Evolutionary conservation across 1,140 invertebrate species (phyloP), one percentile per base, ranked within the genome.

Genomic region (Dolichoris vasculosae): DNA sequence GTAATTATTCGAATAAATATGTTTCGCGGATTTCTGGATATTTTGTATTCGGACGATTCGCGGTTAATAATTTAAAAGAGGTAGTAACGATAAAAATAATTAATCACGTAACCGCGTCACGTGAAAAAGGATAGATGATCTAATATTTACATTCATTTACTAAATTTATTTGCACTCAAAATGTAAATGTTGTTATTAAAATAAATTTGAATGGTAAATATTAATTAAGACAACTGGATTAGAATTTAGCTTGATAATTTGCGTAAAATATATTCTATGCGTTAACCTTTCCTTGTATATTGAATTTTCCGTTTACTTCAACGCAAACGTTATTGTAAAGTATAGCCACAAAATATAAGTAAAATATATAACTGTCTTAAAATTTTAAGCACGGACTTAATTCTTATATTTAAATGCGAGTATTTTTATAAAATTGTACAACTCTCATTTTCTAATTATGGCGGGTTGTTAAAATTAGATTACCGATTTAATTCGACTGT

Each of bases 201-300:
- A 43, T 43, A 11, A 43, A 43, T 40, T 73, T 26, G 38, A 43
- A 43, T 73, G n/a, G 38, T 43, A 43, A 2, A 73, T 73, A 73
- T 43, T 73, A 73, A 73, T 43, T 40, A 43, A n/a, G 38, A 40
- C 43, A 73, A 73, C 40, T 43, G 38, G 23, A 73, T 73, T 73
- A 73, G 23, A 43, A 73, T 43, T 73, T 23, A 40, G 38, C 15
- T 13, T 43, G 4, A 43, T 43, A 43, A 73, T 73, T 73, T 43
- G 38, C 7, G 30, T 73, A 73, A 40, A n/a, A 73, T 43, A n/a
- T 43, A 73, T n/a, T 73, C 17, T 69, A 69, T 26, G 69, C 20
- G 20, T 8, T 73, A 73, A 43, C 23, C 38, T 43, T 73, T 20
- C 69, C 9, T 2, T 43, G n/a, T n/a, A 73, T n/a, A 43, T 43